Evolutionary conservation across 1,140 invertebrate species (phyloP).

Genomic region (Latrodectus geometricus): DNA sequence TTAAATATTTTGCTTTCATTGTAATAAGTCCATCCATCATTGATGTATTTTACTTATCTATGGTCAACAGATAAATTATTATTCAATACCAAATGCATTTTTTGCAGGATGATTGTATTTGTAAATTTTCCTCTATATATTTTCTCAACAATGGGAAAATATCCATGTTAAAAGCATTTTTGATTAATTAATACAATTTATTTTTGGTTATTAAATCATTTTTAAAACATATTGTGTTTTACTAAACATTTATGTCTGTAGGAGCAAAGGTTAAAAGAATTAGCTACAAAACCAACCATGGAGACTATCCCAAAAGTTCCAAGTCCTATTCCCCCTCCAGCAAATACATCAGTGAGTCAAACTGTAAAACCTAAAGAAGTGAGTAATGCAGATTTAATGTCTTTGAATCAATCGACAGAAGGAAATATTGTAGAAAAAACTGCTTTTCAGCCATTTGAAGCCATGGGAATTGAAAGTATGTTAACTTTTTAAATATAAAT

Average conservation of each 20-base stretch:
- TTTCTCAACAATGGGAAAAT: too few relatives aligned
- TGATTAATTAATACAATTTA: too few relatives aligned
- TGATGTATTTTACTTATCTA: too few relatives aligned
- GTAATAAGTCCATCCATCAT: too few relatives aligned
- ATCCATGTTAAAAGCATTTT: too few relatives aligned
- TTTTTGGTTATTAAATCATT: too few relatives aligned
- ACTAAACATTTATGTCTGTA: neutral
- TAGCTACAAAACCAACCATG: neutral
- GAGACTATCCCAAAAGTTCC: slow-evolving; percentile 32
- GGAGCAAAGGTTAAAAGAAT: slow-evolving; percentile 54
- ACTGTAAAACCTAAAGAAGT: slow-evolving; percentile 10
- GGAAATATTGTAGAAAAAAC: neutral
- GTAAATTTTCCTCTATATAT: too few relatives aligned
- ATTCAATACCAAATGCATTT: too few relatives aligned
- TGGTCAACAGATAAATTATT: too few relatives aligned
- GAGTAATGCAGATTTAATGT: slow-evolving; percentile 48
- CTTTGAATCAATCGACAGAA: slow-evolving; percentile 9
- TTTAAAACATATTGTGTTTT: neutral
- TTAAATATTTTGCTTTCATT: too few relatives aligned
- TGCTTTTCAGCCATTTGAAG: slow-evolving; percentile 17
- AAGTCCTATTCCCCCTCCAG: slow-evolving; percentile 44
- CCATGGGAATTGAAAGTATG: neutral
- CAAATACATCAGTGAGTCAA: slow-evolving; percentile 27
- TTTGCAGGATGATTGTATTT: too few relatives aligned
- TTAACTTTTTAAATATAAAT: too few relatives aligned